A percentile compares a stretch with the other conserved stretches of the same genome.
Conservation (phyloP, 2,888 invertebrate species). For the Rambutsinella grinnellia region DNA sequence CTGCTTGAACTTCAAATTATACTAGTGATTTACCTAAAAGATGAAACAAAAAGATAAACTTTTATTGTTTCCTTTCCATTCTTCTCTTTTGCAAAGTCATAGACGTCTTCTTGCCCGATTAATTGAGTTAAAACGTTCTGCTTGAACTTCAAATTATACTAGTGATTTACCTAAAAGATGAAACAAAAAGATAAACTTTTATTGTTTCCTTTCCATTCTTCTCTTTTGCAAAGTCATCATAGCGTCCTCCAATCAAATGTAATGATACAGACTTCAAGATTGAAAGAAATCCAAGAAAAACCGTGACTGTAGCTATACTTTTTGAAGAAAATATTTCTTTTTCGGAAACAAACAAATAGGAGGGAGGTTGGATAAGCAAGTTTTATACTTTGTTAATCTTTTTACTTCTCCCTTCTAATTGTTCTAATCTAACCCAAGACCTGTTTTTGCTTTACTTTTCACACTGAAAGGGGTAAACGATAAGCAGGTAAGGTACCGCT, state of each 20-base stretch:
- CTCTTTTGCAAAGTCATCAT: conserved; percentile 24
- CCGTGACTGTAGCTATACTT: conserved; percentile 31
- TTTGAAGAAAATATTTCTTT: conserved; percentile 17
- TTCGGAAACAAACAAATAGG: conserved; percentile 31
- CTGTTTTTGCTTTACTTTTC: neutral
- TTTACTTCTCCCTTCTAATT: conserved; percentile 16
- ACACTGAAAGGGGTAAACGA: no score
- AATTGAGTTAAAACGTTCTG: conserved; percentile 59
- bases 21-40: conserved; percentile 42
- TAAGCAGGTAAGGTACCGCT: no score
- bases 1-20: conserved; percentile 47
- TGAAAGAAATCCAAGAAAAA: conserved; percentile 1
- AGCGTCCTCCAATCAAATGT: neutral
- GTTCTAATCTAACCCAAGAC: conserved; percentile 12
- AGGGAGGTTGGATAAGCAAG: conserved; percentile 17
- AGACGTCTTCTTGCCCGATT: no score
- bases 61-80: no score
- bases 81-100: conserved; percentile 32
- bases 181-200: conserved; percentile 47
- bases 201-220: no score
- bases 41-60: conserved; percentile 49
- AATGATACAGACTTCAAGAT: neutral
- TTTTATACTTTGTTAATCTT: conserved; percentile 18
- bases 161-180: conserved; percentile 46
- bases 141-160: conserved; percentile 48